phyloP scores from a whole-genome alignment of 1,140 invertebrate species.

The Streblospio benedicti region DNA sequence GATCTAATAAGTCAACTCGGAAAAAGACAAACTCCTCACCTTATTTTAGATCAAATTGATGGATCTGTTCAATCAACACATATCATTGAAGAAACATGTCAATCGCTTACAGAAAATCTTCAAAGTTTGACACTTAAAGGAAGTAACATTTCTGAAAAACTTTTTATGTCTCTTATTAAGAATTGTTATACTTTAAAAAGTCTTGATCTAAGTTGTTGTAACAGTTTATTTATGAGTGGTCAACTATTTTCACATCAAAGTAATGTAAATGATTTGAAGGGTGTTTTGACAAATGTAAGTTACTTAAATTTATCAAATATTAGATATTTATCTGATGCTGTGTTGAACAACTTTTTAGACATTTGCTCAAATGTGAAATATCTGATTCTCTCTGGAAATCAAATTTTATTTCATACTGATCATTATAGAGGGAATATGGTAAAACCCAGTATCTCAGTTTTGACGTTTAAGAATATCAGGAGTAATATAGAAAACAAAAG shows the following conservation, averaged over 20 bases:
- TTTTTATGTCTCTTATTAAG: conserved; percentile 31
- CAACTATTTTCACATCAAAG: conserved; percentile 54
- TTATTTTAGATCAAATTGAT: conserved; percentile 33
- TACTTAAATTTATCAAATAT: conserved; percentile 57
- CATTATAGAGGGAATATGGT: conserved; percentile 54
- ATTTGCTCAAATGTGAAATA: conserved; percentile 54
- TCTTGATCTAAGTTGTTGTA: conserved; percentile 56
- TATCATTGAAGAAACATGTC: conserved; percentile 27
- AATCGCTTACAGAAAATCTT: conserved; percentile 28
- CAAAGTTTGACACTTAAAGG: conserved; percentile 32
- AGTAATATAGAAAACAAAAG: conserved; percentile 53
- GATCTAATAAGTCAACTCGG: conserved; percentile 7
- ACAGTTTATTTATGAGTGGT: conserved; percentile 64
- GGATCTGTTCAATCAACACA: conserved; percentile 26
- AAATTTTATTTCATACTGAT: conserved; percentile 58
- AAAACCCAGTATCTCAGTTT: conserved; percentile 50
- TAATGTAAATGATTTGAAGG: conserved; percentile 48
- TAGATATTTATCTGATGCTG: conserved; percentile 61
- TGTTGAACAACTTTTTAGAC: conserved; percentile 58
- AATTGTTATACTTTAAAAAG: conserved; percentile 45
- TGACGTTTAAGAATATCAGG: conserved; percentile 61
- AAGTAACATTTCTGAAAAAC: conserved; percentile 31
- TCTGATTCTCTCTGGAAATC: conserved; percentile 57
- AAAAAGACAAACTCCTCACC: conserved; percentile 25
- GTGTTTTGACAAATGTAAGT: conserved; percentile 53